These are phyloP conservation scores for Diorhabda elongata DNA, from an alignment of 1,140 invertebrate species.

Conservation along the genomic window DNA sequence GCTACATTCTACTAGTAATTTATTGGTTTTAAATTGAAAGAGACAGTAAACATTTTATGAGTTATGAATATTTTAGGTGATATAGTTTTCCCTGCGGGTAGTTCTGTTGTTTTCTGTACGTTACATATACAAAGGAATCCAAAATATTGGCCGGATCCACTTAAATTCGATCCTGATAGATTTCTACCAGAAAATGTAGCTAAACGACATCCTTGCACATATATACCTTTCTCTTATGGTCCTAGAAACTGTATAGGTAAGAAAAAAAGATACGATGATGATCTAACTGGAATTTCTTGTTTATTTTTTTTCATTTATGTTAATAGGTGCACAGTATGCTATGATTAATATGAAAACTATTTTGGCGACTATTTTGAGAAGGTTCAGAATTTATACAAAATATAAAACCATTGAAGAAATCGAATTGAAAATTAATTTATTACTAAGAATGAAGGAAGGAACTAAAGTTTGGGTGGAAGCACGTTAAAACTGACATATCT, in stretches of 20 bases:
- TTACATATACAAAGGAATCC: conserved; percentile 20
- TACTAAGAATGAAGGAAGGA: conserved; percentile 12
- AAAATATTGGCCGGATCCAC: conserved; percentile 49
- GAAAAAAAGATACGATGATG: neutral
- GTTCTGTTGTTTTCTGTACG: conserved; percentile 13
- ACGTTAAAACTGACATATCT: neutral
- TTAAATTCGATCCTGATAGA: conserved; percentile 61
- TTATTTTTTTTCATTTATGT: too few relatives aligned
- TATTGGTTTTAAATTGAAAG: too few relatives aligned
- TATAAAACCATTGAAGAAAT: conserved; percentile 12
- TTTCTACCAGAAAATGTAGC: conserved; percentile 55
- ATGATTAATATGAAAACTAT: conserved; percentile 11
- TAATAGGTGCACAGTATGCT: conserved; percentile 5
- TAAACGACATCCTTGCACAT: conserved; percentile 49
- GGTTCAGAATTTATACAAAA: neutral
- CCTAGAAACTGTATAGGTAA: conserved; percentile 58
- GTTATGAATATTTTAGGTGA: neutral
- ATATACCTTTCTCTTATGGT: conserved; percentile 63
- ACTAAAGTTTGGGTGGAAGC: conserved; percentile 12
- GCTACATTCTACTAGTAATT: too few relatives aligned
- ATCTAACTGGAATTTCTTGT: too few relatives aligned
- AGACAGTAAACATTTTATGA: too few relatives aligned
- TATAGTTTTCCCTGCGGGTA: conserved; percentile 21
- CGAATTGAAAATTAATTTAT: conserved; percentile 4
- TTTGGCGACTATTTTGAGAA: neutral